Evolutionary conservation across 2,797 vertebrate species (phyloP), one percentile per base, ranked within the genome.

Genomic region (Lagodon rhomboides): DNA sequence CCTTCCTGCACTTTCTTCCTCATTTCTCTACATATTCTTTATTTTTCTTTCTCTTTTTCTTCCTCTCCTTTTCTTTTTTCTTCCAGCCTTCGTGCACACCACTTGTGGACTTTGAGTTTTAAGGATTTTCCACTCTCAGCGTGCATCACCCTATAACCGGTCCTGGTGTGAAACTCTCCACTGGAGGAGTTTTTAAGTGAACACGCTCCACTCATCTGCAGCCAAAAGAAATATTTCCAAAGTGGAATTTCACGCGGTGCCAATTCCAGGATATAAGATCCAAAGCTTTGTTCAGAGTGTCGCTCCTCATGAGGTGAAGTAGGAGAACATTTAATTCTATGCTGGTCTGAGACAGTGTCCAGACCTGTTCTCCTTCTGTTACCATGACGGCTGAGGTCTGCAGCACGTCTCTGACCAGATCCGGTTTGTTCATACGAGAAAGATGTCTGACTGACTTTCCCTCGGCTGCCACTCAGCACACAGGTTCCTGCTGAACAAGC

Each of bases 181-280:
- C 56, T 47, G 63, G 44, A 66, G 43, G 22, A 60, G 69, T 72
- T 84, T 73, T 79, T 15, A 58, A 68, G 65, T 8, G 22, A 75
- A 68, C 66, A 59, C 34, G 27, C 78, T 54, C 61, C 18, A 62
- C 69, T 89, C 82, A 88, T 86, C 80, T 75, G 41, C 38, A 71
- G 88, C 88, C 89, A 89, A 78, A 54, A 63, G 43, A 81, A 51
- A 77, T 55, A 65, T 58, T 71, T 73, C 59, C 84, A 75, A 68
- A 43, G 55, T 70, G 67, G 55, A 83, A 77, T 68, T 77, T 47
- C 34, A 78, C 68, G 70, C 70, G 22, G 68, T 60, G 79, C 68
- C 65, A 61, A 49, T 72, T 86, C 73, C 78, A 83, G 60, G 46
- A 77, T 77, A 44, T 62, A 51, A 3, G 44, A 84, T 78, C 73